Conservation (phyloP, 2,888 invertebrate genomes). For the Scrobipalpa costella region DNA sequence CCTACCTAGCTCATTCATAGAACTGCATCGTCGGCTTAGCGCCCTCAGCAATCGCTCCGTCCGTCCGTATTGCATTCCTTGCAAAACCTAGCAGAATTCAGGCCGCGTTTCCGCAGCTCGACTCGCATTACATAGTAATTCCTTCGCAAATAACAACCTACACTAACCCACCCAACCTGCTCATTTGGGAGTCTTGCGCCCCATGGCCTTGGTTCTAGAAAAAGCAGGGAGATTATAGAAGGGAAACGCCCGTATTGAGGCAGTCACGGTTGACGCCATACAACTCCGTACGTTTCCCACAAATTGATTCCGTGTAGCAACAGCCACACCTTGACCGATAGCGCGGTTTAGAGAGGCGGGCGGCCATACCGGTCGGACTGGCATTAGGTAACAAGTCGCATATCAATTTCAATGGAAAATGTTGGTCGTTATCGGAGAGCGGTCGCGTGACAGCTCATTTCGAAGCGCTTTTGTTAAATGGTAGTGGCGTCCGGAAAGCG, state of each 20-base stretch:
- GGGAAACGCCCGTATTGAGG: constrained; percentile 79
- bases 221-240: constrained; percentile 74
- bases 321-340: constrained; percentile 41
- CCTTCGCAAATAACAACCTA: constrained; percentile 21
- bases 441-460: constrained; percentile 64
- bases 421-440: constrained; percentile 52
- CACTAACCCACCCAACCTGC: constrained; percentile 55
- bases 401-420: constrained; percentile 48
- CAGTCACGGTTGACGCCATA: constrained; percentile 72
- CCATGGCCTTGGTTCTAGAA: constrained; percentile 75
- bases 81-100: constrained; percentile 55
- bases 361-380: constrained; percentile 44
- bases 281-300: constrained; percentile 81
- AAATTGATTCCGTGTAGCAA: constrained; percentile 40
- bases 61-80: constrained; percentile 42
- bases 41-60: constrained; percentile 50
- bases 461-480: constrained; percentile 58
- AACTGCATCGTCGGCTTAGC: constrained; percentile 49
- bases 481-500: constrained; percentile 63
- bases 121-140: constrained; percentile 38
- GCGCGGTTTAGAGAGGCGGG: constrained; percentile 28
- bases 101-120: constrained; percentile 52
- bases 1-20: constrained; percentile 65
- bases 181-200: constrained; percentile 77
- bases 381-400: constrained; percentile 33